Evolutionary conservation across 1,140 invertebrate species (phyloP).

Genomic region (Maconellicoccus hirsutus): DNA sequence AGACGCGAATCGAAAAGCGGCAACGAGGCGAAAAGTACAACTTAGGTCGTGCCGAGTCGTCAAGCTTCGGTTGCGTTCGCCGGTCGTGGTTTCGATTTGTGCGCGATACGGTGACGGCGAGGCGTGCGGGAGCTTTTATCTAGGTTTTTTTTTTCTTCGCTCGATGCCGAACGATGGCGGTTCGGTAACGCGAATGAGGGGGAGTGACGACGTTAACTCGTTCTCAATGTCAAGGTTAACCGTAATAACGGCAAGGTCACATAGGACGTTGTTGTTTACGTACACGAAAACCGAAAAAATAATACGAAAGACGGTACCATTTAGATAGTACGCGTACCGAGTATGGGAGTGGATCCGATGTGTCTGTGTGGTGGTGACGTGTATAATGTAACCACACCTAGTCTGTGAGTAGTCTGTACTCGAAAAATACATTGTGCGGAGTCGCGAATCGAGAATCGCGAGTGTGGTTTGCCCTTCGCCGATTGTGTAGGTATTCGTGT

Average conservation of each 20-base stretch:
- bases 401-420: too few relatives aligned
- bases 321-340: neutral
- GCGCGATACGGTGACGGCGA: neutral
- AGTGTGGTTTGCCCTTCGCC: too few relatives aligned
- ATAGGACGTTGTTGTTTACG: slow-evolving; percentile 18
- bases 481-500: too few relatives aligned
- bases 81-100: too few relatives aligned
- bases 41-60: neutral
- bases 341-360: neutral
- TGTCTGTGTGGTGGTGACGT: too few relatives aligned
- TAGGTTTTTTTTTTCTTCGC: neutral
- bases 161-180: neutral
- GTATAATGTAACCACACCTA: too few relatives aligned
- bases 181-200: slow-evolving; percentile 12
- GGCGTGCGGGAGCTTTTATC: neutral
- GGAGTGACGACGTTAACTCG: slow-evolving; percentile 22
- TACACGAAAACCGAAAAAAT: neutral
- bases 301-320: neutral
- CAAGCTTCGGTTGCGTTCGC: neutral
- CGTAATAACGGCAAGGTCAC: slow-evolving; percentile 20
- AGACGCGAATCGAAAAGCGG: too few relatives aligned
- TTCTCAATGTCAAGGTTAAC: slow-evolving; percentile 29
- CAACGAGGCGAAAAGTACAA: neutral
- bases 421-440: too few relatives aligned
- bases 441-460: too few relatives aligned